Base-by-base conservation (phyloP, 2,888 invertebrate species). In the Seira ritae region DNA sequence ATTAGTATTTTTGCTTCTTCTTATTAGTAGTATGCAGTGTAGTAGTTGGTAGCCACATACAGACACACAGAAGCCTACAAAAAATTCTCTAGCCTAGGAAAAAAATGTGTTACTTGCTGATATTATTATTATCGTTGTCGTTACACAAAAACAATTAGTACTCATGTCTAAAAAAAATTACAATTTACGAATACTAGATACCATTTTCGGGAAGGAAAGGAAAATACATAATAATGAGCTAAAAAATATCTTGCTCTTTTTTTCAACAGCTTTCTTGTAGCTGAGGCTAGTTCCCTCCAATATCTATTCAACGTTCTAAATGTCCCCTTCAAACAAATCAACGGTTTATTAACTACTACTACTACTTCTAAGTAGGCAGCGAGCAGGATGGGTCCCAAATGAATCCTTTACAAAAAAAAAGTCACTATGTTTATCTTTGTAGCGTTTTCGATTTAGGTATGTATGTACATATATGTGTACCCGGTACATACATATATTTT, bases 401-500 rank as follows among this genome's bases (percentile, higher is more conserved):
- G 6, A n/a, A 31, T 31, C 31, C 31, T 31, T 31, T 31, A 31
- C 31, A 31, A 31, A n/a, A 55, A 55, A 55, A 55, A 55, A 55
- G 55, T 55, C 55, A 55, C 55, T 19, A 70, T 46, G 70, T 42
- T 70, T 70, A 20, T 42, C 17, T 70, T 66, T 66, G 24, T 66
- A 66, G 24, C 42, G 24, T 37, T 42, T n/a, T 42, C 42, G 37
- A 46, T 70, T 70, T 42, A 42, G 20, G 31, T 70, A 69, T 46
- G 70, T 50, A 46, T 42, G 20, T 42, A 42, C 42, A 15, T 46
- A 23, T 20, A 23, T 22, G 19, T 22, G 19, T 72, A 60, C 72
- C 24, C n/a, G n/a, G 31, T 31, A 19, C 37, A 17, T 85, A 84
- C 83, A 85, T 70, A 84, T 46, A 12, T 46, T 69, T 20, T 72